These are phyloP conservation scores for Pitangus sulphuratus DNA, from an alignment of 2,797 vertebrate genomes.

Conservation along the genomic window DNA sequence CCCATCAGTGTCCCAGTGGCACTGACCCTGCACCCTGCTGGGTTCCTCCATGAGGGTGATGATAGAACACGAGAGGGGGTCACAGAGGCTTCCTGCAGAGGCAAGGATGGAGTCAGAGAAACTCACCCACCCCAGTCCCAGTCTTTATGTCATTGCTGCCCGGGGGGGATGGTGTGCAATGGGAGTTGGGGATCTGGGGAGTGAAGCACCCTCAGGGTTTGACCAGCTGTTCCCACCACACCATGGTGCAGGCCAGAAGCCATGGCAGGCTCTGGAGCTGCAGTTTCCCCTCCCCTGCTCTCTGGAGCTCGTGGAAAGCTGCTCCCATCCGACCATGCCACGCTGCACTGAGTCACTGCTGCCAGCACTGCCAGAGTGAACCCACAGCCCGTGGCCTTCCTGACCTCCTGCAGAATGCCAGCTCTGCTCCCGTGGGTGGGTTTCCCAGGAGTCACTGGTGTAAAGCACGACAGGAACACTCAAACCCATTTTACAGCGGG, in stretches of 20 bases:
- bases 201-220: neutral
- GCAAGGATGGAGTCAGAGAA: neutral
- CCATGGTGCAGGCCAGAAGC: fast-evolving
- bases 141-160: neutral
- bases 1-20: neutral
- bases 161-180: fast-evolving
- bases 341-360: fast-evolving
- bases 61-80: fast-evolving
- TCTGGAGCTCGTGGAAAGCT: fast-evolving
- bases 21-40: neutral
- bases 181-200: fast-evolving
- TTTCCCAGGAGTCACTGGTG: neutral
- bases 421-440: fast-evolving
- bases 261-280: neutral
- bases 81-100: neutral
- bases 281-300: neutral
- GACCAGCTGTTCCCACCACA: neutral
- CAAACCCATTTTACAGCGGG: fast-evolving
- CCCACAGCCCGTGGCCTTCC: fast-evolving
- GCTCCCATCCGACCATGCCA: neutral
- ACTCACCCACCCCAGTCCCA: fast-evolving
- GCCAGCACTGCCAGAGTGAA: neutral
- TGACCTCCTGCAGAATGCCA: fast-evolving
- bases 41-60: neutral
- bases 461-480: fast-evolving